Percentiles rank a stretch among this genome's conserved stretches.
These are phyloP conservation scores for Muscicapa striata DNA, from an alignment of 2,797 vertebrate species.

Conservation along the genomic window DNA sequence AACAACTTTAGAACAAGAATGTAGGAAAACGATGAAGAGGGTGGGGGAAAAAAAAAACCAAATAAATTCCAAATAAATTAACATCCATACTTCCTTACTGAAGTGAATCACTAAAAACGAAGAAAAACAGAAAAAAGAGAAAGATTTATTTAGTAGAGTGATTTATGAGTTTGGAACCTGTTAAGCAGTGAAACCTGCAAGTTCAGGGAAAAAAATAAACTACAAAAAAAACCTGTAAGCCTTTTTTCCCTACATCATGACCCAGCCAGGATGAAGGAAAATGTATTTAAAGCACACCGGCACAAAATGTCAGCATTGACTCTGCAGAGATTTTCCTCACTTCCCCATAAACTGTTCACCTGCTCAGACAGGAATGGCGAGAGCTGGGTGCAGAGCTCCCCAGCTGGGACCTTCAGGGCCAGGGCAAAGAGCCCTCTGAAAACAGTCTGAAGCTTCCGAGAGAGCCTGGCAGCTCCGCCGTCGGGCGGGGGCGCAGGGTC, in stretches of 20 bases:
- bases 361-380: neutral
- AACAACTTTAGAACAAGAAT: neutral
- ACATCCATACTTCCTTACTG: neutral
- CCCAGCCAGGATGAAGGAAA: neutral
- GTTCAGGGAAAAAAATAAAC: neutral
- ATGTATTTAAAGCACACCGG: neutral
- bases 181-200: neutral
- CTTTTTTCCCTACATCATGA: neutral
- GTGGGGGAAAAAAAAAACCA: neutral
- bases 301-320: neutral
- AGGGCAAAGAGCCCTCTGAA: neutral
- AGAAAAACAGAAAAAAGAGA: neutral
- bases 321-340: neutral
- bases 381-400: neutral
- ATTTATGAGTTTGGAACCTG: neutral
- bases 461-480: neutral
- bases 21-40: neutral
- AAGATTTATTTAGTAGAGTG: neutral
- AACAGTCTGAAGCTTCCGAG: neutral
- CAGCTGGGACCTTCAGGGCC: neutral
- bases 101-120: constrained; percentile 2
- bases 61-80: neutral
- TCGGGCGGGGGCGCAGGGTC: neutral
- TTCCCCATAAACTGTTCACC: neutral
- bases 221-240: neutral